Evolutionary conservation across 2,113 vertebrate species (phyloP).

Genomic region (Oophaga pumilio): DNA sequence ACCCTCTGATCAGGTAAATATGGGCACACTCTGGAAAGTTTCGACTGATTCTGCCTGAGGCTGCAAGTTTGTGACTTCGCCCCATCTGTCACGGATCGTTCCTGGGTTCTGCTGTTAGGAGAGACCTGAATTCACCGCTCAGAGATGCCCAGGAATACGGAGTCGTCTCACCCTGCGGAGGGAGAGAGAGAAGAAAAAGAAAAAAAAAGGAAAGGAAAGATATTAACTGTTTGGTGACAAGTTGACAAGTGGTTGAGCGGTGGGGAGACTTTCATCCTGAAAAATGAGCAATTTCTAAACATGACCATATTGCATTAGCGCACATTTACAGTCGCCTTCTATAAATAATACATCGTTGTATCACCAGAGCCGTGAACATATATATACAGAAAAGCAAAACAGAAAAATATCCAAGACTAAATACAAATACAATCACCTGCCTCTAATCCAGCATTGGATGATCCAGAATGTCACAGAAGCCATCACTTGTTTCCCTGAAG

Average conservation of each 20-base stretch:
- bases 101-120: slow-evolving; percentile 83
- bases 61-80: slow-evolving; percentile 94
- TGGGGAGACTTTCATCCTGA: slow-evolving; percentile 24
- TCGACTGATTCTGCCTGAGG: slow-evolving; percentile 86
- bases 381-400: neutral
- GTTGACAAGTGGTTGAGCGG: neutral
- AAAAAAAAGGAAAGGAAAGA: slow-evolving; percentile 43
- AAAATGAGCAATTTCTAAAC: slow-evolving; percentile 61
- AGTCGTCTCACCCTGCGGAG: slow-evolving; percentile 79
- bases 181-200: slow-evolving; percentile 49
- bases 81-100: slow-evolving; percentile 97
- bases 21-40: slow-evolving; percentile 90
- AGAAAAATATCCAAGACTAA: neutral
- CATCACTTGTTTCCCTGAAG: too few relatives aligned
- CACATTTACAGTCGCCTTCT: slow-evolving; percentile 11
- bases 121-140: slow-evolving; percentile 79
- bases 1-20: slow-evolving; percentile 97
- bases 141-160: slow-evolving; percentile 86
- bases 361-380: neutral
- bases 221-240: slow-evolving; percentile 59
- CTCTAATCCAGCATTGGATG: neutral
- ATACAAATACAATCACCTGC: neutral
- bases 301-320: slow-evolving; percentile 47
- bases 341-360: slow-evolving; percentile 37
- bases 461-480: neutral